Conservation (phyloP, 1,140 invertebrate genomes). For the Octopus sinensis region DNA sequence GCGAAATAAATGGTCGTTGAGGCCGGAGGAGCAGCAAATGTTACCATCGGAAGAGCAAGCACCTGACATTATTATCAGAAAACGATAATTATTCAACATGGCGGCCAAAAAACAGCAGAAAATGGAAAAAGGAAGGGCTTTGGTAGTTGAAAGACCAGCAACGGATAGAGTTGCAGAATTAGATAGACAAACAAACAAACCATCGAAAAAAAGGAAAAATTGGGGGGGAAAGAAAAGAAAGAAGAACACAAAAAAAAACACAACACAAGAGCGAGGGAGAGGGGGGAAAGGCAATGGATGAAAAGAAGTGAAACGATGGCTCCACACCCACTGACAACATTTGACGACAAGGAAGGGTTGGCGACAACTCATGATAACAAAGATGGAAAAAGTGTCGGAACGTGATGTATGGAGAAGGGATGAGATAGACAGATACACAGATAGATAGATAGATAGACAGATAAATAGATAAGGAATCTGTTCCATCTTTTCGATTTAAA, state of each 20-base stretch:
- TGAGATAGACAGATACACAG: not conserved
- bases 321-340: too few species aligned
- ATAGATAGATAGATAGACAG: not conserved
- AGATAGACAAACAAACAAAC: not conserved
- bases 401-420: not conserved
- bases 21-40: not conserved
- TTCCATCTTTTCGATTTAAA: too few species aligned
- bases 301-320: too few species aligned
- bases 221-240: not conserved
- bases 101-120: not conserved
- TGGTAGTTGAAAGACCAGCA: too few species aligned
- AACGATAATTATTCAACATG: conserved; percentile 17
- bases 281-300: not conserved
- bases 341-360: too few species aligned
- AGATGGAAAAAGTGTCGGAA: not conserved
- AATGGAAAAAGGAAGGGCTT: too few species aligned
- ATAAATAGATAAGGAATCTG: not conserved
- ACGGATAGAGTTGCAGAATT: too few species aligned
- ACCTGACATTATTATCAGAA: not conserved
- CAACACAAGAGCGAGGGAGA: not conserved
- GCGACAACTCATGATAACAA: too few species aligned
- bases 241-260: not conserved
- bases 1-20: not conserved
- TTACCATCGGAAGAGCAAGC: not conserved
- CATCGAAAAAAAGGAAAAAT: not conserved